Evolutionary conservation across 2,888 invertebrate genomes (phyloP), one percentile per base, ranked within the genome.

Genomic region (Capitulum mitella): DNA sequence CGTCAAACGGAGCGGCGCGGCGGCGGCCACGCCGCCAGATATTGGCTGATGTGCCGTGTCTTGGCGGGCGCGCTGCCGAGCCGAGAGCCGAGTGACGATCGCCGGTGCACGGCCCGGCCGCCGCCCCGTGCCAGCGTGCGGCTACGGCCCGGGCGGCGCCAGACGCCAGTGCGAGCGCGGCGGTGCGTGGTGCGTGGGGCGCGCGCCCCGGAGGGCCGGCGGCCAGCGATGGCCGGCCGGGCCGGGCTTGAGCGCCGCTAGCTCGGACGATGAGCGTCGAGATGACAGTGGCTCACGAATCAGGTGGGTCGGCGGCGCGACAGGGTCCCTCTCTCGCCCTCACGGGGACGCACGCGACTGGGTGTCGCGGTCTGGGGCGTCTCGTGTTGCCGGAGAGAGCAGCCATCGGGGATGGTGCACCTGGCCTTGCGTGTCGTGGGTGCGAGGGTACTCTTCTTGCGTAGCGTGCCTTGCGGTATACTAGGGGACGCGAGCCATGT

Each of bases 1-100:
- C 58, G 58, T 58, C 58, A 58, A 58, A 58, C 58, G 58, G 58
- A n/a, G n/a, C 58, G 58, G 58, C 29, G n/a, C 8, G 58, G 26
- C 54, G 54, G 19, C n/a, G n/a, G 58, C n/a, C 58, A 43, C 43
- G 10, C n/a, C n/a, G 51, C 19, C 58, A 54, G 58, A 58, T 58
- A 58, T 10, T 5, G 58, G 58, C 26, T 6, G 51, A 19, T 19
- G 51, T 26, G 6, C 43, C 43, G 43, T 43, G 43, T 43, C 43
- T 43, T 43, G 12, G 5, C n/a, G n/a, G n/a, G n/a, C n/a, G n/a
- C n/a, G n/a, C n/a, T n/a, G n/a, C n/a, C n/a, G n/a, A n/a, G n/a
- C n/a, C n/a, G 26, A 54, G 54, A 26, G 54, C 2, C 54, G 54
- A 54, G 26, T 19, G 16, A 26, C 26, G 54, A 54, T 1, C 54